Conservation (phyloP, 2,888 invertebrate species). For the Eubasilissa splendida region DNA sequence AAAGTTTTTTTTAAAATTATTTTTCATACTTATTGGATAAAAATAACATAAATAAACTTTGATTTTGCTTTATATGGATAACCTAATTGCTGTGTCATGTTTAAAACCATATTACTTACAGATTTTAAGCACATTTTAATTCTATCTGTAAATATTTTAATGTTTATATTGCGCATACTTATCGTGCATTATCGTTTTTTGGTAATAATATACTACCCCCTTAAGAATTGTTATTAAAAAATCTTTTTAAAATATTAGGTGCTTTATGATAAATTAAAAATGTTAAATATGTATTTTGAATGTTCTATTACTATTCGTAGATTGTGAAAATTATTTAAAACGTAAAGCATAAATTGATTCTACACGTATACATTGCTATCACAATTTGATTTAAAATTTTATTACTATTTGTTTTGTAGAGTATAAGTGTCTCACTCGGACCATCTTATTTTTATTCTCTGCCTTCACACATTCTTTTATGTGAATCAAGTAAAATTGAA, state of each 20-base stretch:
- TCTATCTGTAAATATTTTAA: conserved; percentile 11
- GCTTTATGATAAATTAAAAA: conserved; percentile 25
- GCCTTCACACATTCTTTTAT: no score
- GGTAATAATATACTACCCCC: conserved; percentile 1
- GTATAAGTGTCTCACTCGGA: no score
- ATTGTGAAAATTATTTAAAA: not conserved
- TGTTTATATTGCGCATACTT: not conserved
- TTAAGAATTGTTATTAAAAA: conserved; percentile 16
- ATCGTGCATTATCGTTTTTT: conserved; percentile 2
- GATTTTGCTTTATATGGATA: conserved; percentile 6
- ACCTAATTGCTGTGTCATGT: not conserved
- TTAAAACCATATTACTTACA: not conserved
- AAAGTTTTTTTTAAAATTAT: no score
- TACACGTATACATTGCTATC: not conserved
- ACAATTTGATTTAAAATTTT: not conserved
- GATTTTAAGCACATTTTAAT: not conserved
- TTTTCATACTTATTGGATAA: no score
- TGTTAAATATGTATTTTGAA: not conserved
- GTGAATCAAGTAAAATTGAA: no score
- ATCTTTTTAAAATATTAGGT: conserved; percentile 26
- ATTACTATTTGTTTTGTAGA: no score
- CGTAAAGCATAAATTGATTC: not conserved
- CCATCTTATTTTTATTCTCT: no score
- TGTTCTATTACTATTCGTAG: not conserved
- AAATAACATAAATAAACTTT: no score